Evolutionary conservation across 2,888 invertebrate species (phyloP).

Genomic region (Rhabditophanes sp.): DNA sequence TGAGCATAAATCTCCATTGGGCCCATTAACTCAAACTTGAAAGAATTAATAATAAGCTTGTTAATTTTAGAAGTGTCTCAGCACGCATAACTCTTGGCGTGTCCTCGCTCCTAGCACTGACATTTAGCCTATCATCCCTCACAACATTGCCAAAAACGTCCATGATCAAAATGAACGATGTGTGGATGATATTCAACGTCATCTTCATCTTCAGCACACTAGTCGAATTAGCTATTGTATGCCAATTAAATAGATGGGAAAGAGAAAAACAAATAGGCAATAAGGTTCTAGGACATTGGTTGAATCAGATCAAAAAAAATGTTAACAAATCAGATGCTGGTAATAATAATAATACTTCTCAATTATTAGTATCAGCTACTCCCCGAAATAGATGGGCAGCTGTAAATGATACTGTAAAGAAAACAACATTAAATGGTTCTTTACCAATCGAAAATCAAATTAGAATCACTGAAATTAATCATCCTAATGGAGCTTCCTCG

Average conservation of each 20-base stretch:
- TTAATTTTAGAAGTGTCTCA: too few relatives aligned
- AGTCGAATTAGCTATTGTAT: constrained; percentile 42
- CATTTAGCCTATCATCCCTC: constrained; percentile 22
- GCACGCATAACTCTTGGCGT: constrained; percentile 43
- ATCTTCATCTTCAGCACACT: constrained; percentile 42
- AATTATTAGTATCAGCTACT: too few relatives aligned
- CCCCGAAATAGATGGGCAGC: too few relatives aligned
- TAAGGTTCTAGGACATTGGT: constrained; percentile 42
- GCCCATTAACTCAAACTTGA: constrained; percentile 41
- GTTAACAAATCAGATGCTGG: too few relatives aligned
- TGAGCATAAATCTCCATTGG: constrained; percentile 43
- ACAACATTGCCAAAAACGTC: background rate
- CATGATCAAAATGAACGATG: too few relatives aligned
- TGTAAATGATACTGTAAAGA: too few relatives aligned
- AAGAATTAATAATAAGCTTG: too few relatives aligned
- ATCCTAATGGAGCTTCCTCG: too few relatives aligned
- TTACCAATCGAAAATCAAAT: too few relatives aligned
- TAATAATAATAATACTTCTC: background rate
- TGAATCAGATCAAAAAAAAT: constrained; percentile 41
- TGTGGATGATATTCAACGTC: constrained; percentile 22
- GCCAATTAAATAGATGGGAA: constrained; percentile 41
- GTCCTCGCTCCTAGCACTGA: constrained; percentile 40
- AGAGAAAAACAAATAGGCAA: constrained; percentile 40
- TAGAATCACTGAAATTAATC: too few relatives aligned
- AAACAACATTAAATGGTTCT: too few relatives aligned